A percentile compares a stretch with the other conserved stretches of the same genome.
These are phyloP conservation scores for Melanostoma scalare DNA, from an alignment of 2,888 invertebrate species.

Conservation along the genomic window DNA sequence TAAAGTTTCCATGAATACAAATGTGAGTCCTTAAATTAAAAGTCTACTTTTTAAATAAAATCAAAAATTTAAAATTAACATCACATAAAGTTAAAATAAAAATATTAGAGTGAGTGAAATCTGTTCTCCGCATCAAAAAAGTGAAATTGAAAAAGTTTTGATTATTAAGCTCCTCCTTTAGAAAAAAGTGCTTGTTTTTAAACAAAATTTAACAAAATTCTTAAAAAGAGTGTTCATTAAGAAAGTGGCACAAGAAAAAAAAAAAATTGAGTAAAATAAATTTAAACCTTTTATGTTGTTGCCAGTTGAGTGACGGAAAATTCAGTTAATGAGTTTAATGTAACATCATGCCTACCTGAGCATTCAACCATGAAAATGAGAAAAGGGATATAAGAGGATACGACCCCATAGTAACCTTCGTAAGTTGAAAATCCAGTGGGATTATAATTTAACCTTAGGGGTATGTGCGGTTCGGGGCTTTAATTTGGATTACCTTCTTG, in stretches of 20 bases:
- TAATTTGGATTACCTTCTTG: constrained; percentile 6
- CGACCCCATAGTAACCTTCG: constrained; percentile 2
- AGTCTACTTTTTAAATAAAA: no score
- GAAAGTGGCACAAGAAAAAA: neutral
- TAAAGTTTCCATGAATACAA: no score
- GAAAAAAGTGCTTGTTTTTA: no score
- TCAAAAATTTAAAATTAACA: no score
- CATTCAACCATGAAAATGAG: constrained; percentile 24
- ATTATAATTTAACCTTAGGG: constrained; percentile 4
- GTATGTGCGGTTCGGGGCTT: neutral
- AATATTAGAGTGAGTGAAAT: no score
- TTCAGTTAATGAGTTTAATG: constrained; percentile 20
- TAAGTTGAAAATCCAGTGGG: constrained; percentile 14
- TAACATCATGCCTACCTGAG: constrained; percentile 22
- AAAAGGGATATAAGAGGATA: constrained; percentile 10
- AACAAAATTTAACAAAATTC: no score
- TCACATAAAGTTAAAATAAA: no score
- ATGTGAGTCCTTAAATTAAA: no score
- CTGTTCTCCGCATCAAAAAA: no score
- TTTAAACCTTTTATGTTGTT: constrained; percentile 9
- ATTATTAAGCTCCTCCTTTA: no score
- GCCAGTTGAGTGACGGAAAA: constrained; percentile 25
- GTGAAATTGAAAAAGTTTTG: no score
- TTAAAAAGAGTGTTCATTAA: neutral
- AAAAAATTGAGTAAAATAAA: neutral